These are phyloP conservation scores for Drosophila limbata DNA, from an alignment of 2,888 invertebrate species.

Conservation along the genomic window DNA sequence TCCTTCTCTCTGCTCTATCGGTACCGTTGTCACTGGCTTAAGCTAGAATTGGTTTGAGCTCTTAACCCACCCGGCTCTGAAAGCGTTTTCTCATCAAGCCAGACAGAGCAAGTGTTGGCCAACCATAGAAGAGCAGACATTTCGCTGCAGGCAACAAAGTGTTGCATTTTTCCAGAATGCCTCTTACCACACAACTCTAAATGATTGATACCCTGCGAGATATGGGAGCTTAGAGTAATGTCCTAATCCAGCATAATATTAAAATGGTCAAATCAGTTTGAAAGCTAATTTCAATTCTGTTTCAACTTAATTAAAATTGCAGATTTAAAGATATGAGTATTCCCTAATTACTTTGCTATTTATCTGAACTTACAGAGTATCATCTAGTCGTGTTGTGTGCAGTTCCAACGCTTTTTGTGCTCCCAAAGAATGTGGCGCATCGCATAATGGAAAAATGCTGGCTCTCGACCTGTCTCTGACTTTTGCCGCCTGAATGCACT, in stretches of 20 bases:
- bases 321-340: neutral
- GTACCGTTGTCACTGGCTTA: conserved; percentile 58
- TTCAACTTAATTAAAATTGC: neutral
- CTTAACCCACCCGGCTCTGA: conserved; percentile 57
- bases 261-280: neutral
- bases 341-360: neutral
- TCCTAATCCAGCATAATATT: neutral
- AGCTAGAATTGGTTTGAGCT: conserved; percentile 48
- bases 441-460: conserved; percentile 70
- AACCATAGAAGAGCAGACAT: conserved; percentile 72
- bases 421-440: conserved; percentile 60
- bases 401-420: conserved; percentile 29
- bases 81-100: conserved; percentile 58
- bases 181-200: conserved; percentile 21
- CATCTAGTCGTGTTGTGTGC: conserved; percentile 2
- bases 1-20: neutral
- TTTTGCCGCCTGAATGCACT: conserved; percentile 72
- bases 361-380: conserved; percentile 30
- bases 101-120: conserved; percentile 43
- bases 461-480: conserved; percentile 66
- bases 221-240: neutral
- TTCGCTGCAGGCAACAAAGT: conserved; percentile 69
- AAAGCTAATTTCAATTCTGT: neutral
- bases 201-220: conserved; percentile 44
- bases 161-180: conserved; percentile 70